phyloP scores from a whole-genome alignment of 2,888 invertebrate genomes.

The Phymatocera aterrima region DNA sequence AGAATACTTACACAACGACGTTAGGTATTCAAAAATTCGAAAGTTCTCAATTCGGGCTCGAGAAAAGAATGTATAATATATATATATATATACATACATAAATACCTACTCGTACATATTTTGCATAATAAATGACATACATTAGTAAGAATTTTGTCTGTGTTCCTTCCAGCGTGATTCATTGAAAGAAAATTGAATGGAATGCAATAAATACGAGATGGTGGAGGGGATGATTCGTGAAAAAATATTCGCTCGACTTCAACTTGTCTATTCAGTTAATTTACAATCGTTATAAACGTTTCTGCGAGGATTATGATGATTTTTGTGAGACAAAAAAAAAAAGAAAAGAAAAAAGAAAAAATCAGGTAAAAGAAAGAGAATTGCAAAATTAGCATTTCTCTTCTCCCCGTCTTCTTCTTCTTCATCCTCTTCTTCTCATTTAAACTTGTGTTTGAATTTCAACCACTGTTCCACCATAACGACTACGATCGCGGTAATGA shows the following conservation, averaged over 20 bases:
- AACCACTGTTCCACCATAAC: background rate
- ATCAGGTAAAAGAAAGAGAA: background rate
- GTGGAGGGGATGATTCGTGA: background rate
- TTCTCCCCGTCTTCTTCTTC: background rate
- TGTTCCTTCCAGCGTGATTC: no score
- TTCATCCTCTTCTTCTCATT: background rate
- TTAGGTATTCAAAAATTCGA: background rate
- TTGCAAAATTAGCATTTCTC: background rate
- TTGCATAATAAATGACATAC: no score
- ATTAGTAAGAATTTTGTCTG: no score
- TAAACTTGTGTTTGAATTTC: background rate
- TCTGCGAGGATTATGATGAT: background rate
- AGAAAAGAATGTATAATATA: background rate
- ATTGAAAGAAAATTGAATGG: no score
- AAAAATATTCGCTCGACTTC: background rate
- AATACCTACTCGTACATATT: no score
- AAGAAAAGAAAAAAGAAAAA: background rate
- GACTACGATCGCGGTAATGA: background rate
- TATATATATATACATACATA: no score
- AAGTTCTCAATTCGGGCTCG: background rate
- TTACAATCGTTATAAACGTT: conserved; percentile 23
- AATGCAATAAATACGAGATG: no score
- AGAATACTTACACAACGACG: background rate
- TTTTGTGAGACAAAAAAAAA: background rate
- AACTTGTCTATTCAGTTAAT: background rate